These are phyloP conservation scores for Oligia fasciuncula DNA, from an alignment of 2,888 invertebrate genomes.

Conservation along the genomic window DNA sequence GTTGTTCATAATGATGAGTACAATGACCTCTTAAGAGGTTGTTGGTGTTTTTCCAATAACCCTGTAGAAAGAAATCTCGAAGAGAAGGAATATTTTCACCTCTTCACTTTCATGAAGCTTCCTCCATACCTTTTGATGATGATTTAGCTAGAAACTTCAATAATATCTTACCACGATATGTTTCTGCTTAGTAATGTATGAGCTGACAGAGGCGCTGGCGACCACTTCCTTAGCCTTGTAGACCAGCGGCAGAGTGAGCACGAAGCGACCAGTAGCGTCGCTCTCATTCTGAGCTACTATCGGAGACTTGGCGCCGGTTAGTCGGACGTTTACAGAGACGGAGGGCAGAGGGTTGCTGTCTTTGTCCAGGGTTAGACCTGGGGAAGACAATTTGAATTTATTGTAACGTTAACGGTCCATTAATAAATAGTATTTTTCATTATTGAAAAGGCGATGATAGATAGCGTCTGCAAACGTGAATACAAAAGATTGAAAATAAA, in stretches of 20 bases:
- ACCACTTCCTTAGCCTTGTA: constrained; percentile 85
- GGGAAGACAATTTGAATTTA: neutral
- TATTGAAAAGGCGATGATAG: neutral
- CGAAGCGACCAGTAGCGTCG: constrained; percentile 86
- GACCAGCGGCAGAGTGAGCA: constrained; percentile 82
- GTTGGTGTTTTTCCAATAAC: too few species aligned
- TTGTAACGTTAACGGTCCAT: neutral
- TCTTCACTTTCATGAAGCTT: neutral
- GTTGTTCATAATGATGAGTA: too few species aligned
- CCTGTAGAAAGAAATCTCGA: neutral
- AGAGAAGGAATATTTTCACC: neutral
- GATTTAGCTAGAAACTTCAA: neutral
- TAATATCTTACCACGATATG: constrained; percentile 81
- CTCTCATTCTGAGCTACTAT: constrained; percentile 73
- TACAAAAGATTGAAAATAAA: neutral
- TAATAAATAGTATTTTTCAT: neutral
- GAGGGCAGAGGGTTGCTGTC: constrained; percentile 90
- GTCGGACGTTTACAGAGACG: constrained; percentile 86
- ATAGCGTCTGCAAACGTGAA: neutral
- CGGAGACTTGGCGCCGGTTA: constrained; percentile 78
- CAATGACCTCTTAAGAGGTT: too few species aligned
- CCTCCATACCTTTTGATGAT: neutral
- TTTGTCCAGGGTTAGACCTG: constrained; percentile 91
- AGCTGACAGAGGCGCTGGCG: constrained; percentile 89
- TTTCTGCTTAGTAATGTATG: constrained; percentile 90